Evolutionary conservation across 2,888 invertebrate species (phyloP), one percentile per base, ranked within the genome.

Genomic region (Papilio elwesi): DNA sequence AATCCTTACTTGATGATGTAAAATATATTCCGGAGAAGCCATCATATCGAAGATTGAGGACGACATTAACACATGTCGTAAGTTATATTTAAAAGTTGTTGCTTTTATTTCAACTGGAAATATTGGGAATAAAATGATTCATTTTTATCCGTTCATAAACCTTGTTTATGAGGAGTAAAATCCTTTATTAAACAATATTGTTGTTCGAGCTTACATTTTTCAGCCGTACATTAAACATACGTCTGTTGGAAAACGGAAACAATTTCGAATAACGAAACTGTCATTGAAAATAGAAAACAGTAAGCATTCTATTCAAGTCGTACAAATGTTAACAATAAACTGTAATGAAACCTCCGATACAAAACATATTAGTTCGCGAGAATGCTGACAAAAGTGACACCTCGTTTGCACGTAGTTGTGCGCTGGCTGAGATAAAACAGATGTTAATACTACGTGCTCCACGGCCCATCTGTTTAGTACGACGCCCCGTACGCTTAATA

Each of bases 331-430:
- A 55, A 57, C 38, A 71, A 71, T 65, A 65, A 64, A 71, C 53
- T 53, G 47, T 66, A 57, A 57, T 71, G 57, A 57, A 66, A 71
- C 57, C 57, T 66, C 71, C 66, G 51, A 67, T 71, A 71, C 52
- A 67, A 71, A 67, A 67, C 62, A 71, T 67, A 71, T 71, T 71
- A 67, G 43, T 67, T 67, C 49, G 66, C 57, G 62, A 62, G 67
- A 67, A 67, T 53, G 71, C 62, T 67, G 62, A 59, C 67, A 71
- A 71, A 67, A 71, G 43, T 71, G 67, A 67, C 71, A 64, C 49
- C 51, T 71, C 65, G 51, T 71, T 71, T 71, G 57, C 71, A 59
- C 65, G 57, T 64, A 57, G 49, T 71, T 65, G 65, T 66, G 51
- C 47, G 59, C 65, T 62, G 53, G 15, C 62, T 52, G 67, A 67